phyloP scores from a whole-genome alignment of 2,113 vertebrate species.

The Poeciliopsis retropinna region DNA sequence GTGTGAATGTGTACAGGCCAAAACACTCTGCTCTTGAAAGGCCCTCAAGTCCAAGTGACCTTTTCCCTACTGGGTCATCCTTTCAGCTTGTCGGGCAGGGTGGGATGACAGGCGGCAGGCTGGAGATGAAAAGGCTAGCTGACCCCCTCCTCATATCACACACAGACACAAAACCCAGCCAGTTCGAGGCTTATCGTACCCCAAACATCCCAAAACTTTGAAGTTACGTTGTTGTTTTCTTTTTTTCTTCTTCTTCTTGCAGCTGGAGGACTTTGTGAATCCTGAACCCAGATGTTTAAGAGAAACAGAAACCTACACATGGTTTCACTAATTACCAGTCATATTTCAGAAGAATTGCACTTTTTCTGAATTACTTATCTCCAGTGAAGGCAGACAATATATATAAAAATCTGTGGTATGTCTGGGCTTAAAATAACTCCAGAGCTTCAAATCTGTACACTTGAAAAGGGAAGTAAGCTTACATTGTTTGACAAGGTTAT shows the following conservation, averaged over 20 bases:
- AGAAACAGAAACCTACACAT: not conserved
- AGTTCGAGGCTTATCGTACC: constrained; percentile 56
- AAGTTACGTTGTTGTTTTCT: constrained; percentile 10
- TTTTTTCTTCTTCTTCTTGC: not conserved
- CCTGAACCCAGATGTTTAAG: constrained; percentile 5
- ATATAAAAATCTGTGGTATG: not conserved
- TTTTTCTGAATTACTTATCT: not conserved
- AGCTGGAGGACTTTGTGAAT: constrained; percentile 3
- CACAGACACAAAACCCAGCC: constrained; percentile 55
- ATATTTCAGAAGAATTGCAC: not conserved
- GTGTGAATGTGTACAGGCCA: not conserved
- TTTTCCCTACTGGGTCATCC: constrained; percentile 64
- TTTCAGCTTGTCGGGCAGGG: constrained; percentile 46
- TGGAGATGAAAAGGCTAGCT: constrained; percentile 70
- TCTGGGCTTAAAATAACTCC: not conserved
- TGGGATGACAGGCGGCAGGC: constrained; percentile 55
- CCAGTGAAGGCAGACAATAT: not conserved
- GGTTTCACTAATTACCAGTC: not conserved
- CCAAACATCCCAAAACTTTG: constrained; percentile 44
- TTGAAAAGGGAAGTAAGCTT: not conserved
- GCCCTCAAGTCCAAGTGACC: constrained; percentile 47
- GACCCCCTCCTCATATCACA: constrained; percentile 44
- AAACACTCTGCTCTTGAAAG: constrained; percentile 35
- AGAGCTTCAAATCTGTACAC: not conserved
- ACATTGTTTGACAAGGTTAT: not conserved